Base-by-base conservation (phyloP, 2,888 invertebrate genomes). In the Rhingia rostrata region DNA sequence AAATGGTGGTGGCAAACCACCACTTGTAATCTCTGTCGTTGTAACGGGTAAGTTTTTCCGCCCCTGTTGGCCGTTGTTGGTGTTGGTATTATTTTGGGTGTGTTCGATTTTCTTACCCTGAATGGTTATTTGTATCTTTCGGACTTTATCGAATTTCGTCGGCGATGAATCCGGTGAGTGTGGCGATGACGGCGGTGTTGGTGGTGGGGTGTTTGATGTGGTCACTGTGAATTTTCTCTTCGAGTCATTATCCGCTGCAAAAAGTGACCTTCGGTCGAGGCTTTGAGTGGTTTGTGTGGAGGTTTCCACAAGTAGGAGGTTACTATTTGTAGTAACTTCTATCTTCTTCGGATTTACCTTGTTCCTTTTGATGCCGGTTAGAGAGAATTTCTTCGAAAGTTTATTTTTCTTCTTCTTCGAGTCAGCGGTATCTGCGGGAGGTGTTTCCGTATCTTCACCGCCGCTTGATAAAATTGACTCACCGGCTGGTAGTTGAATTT, bases 121-220 rank as follows among this genome's bases (percentile, higher is more conserved):
- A 69, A 90, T 90, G 58, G 90, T 91, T 86, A 91, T 91, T 88
- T 91, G 90, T 73, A 91, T 88, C 80, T 89, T 90, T 47, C 86
- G 82, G 7, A 87, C 85, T 75, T 86, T 85, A 64, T 87, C 87
- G 70, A 82, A 86, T 70, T 86, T 87, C 5, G 84, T 80, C 12
- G 84, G 84, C 43, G 84, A 84, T 3, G 84, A 84, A 33, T 86
- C 79, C 39, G 85, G 47, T 37, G 87, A 77, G 35, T 78, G 72
- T n/a, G 81, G 61, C 22, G 22, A 22, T 22, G 22, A 22, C 22
- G 22, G 22, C 22, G 22, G 22, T 22, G 80, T 12, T 35, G 87
- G 77, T 37, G 86, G 61, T 22, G 82, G 63, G 14, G 86, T 83
- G 43, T 81, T 86, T 30, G 79, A 6, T 9, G 75, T 53, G 9